Base-by-base conservation (phyloP, 2,888 invertebrate species). In the Lapara coniferarum region DNA sequence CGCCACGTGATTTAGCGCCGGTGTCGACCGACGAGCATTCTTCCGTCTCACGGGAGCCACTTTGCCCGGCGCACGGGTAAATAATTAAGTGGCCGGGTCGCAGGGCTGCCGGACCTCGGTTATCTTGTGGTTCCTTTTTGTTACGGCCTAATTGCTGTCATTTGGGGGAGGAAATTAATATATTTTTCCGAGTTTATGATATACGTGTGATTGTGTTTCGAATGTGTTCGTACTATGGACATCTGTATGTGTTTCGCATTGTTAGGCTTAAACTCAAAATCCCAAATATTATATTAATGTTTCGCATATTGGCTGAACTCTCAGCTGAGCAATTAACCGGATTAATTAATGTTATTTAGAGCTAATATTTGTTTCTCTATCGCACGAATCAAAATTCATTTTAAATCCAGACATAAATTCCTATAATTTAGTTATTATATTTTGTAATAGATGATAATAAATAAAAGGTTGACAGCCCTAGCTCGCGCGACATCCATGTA, bases 1-100 rank as follows among this genome's bases (percentile, higher is more conserved):
- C 3, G 19, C 55, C 55, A 19, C 72, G 79, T 86, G 89, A 89
- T 87, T 86, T 85, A 89, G 76, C 77, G 76, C 72, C 78, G 73
- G 74, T 80, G 87, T 82, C 85, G 74, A 55, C 69, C 68, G 74
- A 69, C 78, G 79, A 76, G 78, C 77, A 86, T 87, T 88, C 84
- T 81, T 86, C 87, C 84, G 75, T 84, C 80, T 73, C 73, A 70
- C 72, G 69, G 74, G 73, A 68, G 77, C 73, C 75, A 74, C 74
- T 81, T 76, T 78, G 77, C 77, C 75, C 77, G 74, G 70, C 73
- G 74, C 52, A 70, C 78, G 82, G 81, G 81, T 85, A 82, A 83
- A 85, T 85, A 85, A 83, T 81, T 77, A 81, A 77, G 44, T 63
- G 46, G 58, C 44, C 46, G 49, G 49, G 63, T 63, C 63, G 63